Conservation (phyloP, 1,140 invertebrate genomes). For the Caenorhabditis briggsae region DNA sequence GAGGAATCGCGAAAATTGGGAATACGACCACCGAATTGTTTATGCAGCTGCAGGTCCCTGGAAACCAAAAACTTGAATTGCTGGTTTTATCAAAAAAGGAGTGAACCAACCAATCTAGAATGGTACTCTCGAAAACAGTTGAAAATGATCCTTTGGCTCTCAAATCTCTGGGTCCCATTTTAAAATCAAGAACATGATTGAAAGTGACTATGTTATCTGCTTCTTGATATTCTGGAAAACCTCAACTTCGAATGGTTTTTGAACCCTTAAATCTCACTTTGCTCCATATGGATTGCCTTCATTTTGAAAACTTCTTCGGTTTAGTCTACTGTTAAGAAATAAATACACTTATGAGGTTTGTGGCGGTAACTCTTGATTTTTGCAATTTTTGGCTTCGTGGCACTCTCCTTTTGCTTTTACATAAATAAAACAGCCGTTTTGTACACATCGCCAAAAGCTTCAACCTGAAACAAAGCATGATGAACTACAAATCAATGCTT, state of each 20-base stretch:
- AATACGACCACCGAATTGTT: neutral
- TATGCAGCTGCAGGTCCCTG: slow-evolving; percentile 12
- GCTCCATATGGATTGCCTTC: slow-evolving; percentile 37
- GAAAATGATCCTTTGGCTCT: slow-evolving; percentile 35
- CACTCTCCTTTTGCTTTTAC: no score
- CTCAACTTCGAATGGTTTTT: neutral
- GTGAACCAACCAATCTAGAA: neutral
- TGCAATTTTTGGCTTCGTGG: no score
- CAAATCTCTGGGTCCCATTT: slow-evolving; percentile 2
- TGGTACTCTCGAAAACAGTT: slow-evolving; percentile 25
- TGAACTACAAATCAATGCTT: no score
- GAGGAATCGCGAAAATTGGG: neutral
- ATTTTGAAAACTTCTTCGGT: slow-evolving; percentile 4
- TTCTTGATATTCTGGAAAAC: slow-evolving; percentile 29
- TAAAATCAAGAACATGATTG: slow-evolving; percentile 30
- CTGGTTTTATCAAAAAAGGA: no score
- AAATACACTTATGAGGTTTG: no score
- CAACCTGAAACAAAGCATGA: no score
- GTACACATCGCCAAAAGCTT: no score
- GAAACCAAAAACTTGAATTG: neutral
- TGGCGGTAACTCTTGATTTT: no score
- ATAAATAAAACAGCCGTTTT: no score
- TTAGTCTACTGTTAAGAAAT: no score
- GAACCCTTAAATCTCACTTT: neutral
- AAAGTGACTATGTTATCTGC: slow-evolving; percentile 26